Conservation (phyloP, 2,113 vertebrate species). For the Drymodes brunneopygia region DNA sequence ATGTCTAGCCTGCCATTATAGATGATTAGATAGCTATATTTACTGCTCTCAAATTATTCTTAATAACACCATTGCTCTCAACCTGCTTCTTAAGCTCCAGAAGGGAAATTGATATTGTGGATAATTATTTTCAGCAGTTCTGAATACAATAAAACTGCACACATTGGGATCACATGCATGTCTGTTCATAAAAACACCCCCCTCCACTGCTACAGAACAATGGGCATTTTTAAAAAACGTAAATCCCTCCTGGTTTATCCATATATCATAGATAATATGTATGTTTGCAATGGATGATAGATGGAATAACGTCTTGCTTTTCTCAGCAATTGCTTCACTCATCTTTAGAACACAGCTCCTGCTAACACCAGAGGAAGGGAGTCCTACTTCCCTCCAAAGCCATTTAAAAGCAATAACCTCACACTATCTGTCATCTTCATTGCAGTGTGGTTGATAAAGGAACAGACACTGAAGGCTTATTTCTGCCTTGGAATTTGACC, state of each 20-base stretch:
- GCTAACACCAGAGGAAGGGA: background rate
- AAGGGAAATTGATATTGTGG: background rate
- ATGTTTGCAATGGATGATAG: background rate
- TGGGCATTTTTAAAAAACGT: background rate
- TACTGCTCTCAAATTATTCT: slow-evolving; percentile 16
- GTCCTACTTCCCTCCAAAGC: background rate
- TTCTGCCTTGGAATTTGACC: background rate
- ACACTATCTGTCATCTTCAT: background rate
- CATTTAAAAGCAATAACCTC: background rate
- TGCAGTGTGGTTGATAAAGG: background rate
- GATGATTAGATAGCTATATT: background rate
- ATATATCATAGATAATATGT: background rate
- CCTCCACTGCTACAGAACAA: background rate
- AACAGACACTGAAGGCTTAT: background rate
- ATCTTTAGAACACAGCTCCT: background rate
- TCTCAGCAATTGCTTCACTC: background rate
- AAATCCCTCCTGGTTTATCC: background rate
- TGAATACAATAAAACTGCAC: background rate
- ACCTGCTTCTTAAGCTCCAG: background rate
- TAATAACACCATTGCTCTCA: slow-evolving; percentile 6
- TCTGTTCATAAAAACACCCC: background rate
- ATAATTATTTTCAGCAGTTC: slow-evolving; percentile 26
- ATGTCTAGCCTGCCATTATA: background rate
- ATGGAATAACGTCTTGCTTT: background rate
- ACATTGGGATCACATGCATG: background rate